Evolutionary conservation across 2,113 vertebrate species (phyloP).

Genomic region (Carassius carassius): DNA sequence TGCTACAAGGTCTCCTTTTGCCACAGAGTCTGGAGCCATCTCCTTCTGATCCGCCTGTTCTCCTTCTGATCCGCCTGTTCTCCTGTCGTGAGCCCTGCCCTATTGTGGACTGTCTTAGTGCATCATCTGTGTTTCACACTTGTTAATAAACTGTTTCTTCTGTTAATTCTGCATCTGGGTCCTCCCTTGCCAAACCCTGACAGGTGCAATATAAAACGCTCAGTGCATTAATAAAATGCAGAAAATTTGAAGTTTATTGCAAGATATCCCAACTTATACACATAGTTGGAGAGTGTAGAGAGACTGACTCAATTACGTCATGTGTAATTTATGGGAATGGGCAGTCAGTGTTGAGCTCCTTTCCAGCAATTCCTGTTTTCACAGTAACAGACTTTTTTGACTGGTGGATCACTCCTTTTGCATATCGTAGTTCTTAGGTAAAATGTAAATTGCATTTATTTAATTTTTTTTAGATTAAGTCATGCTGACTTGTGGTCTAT

Average conservation of each 20-base stretch:
- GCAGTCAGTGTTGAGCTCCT: not conserved
- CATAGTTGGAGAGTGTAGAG: not conserved
- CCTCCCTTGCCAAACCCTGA: too few species aligned
- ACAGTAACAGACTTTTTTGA: conserved; percentile 19
- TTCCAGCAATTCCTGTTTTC: conserved; percentile 17
- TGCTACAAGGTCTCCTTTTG: too few species aligned
- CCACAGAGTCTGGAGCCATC: too few species aligned
- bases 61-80: too few species aligned
- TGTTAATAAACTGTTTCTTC: too few species aligned
- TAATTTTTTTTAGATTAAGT: not conserved
- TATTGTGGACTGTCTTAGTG: too few species aligned
- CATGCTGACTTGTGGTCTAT: not conserved
- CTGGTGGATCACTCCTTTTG: not conserved
- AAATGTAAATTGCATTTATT: not conserved
- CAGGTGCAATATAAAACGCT: not conserved
- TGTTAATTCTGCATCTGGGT: too few species aligned
- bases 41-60: too few species aligned
- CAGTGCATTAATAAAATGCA: not conserved
- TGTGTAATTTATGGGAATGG: not conserved
- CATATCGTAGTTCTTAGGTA: not conserved
- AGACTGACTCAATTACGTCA: not conserved
- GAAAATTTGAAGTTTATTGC: not conserved
- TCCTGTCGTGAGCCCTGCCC: too few species aligned
- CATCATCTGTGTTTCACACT: too few species aligned
- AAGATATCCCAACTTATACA: not conserved